Evolutionary conservation across 1,140 invertebrate species (phyloP).

Genomic region (Anoplolepis gracilipes): DNA sequence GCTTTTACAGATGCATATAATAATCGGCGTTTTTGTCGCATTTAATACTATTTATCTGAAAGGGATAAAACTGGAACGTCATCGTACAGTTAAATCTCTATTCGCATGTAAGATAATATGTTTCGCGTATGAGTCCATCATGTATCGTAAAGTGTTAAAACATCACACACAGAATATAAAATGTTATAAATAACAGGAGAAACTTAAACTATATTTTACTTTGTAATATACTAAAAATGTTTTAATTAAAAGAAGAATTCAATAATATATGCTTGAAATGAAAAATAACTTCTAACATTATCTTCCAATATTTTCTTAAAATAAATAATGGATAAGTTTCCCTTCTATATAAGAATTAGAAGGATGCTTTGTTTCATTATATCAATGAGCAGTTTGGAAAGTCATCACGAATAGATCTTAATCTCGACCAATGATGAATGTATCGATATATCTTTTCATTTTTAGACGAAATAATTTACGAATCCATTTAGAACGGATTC

Average conservation of each 20-base stretch:
- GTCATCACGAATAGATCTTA: not conserved
- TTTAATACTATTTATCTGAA: conserved; percentile 29
- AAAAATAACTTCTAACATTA: not conserved
- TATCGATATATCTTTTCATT: not conserved
- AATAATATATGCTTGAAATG: not conserved
- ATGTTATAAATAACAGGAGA: not conserved
- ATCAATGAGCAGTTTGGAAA: not conserved
- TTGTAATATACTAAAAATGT: not conserved
- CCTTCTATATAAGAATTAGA: not conserved
- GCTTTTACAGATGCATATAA: conserved; percentile 58
- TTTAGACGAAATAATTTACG: conserved; percentile 2
- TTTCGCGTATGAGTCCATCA: not conserved
- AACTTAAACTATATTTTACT: too few species aligned
- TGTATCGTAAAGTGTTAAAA: not conserved
- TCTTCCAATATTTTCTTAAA: not conserved
- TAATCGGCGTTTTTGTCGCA: conserved; percentile 63
- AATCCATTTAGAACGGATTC: not conserved
- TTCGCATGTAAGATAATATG: not conserved
- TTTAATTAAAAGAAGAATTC: not conserved
- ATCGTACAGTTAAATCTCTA: not conserved
- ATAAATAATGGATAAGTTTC: not conserved
- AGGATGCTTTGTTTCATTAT: not conserved
- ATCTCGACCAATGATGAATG: not conserved
- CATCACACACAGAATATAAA: not conserved
- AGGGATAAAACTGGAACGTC: not conserved